These are phyloP conservation scores for Megathymus violae DNA, from an alignment of 1,140 invertebrate genomes.

Conservation along the genomic window DNA sequence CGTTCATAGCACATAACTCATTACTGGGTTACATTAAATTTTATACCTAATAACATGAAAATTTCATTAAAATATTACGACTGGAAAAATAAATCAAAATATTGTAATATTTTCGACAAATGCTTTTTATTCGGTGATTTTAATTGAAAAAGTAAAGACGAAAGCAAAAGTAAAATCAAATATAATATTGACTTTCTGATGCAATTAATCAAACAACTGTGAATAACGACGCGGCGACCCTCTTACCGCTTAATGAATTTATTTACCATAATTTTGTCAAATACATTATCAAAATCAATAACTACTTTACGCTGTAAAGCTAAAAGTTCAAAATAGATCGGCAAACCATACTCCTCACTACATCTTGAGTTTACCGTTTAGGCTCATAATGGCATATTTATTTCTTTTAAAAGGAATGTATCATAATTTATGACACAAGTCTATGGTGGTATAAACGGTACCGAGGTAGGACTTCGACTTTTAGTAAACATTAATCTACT, in stretches of 20 bases:
- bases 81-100: too few relatives aligned
- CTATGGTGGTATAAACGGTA: conserved; percentile 53
- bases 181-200: conserved; percentile 54
- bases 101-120: too few relatives aligned
- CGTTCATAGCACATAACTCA: too few relatives aligned
- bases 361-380: conserved; percentile 63
- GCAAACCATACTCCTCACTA: conserved; percentile 66
- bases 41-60: too few relatives aligned
- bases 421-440: conserved; percentile 74
- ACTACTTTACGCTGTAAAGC: not conserved
- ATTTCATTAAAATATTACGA: too few relatives aligned
- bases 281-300: conserved; percentile 11
- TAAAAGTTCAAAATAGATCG: conserved; percentile 42
- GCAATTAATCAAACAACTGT: conserved; percentile 70
- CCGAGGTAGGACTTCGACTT: conserved; percentile 39
- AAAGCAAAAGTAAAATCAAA: conserved; percentile 47
- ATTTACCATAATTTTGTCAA: conserved; percentile 41
- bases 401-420: conserved; percentile 61
- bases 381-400: conserved; percentile 67
- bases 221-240: conserved; percentile 58
- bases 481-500: conserved; percentile 33
- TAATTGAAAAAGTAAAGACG: too few relatives aligned
- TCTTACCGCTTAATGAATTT: conserved; percentile 64
- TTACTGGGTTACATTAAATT: too few relatives aligned
- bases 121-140: too few relatives aligned